These are phyloP conservation scores for Atta cephalotes DNA, from an alignment of 1,140 invertebrate genomes.

Conservation along the genomic window DNA sequence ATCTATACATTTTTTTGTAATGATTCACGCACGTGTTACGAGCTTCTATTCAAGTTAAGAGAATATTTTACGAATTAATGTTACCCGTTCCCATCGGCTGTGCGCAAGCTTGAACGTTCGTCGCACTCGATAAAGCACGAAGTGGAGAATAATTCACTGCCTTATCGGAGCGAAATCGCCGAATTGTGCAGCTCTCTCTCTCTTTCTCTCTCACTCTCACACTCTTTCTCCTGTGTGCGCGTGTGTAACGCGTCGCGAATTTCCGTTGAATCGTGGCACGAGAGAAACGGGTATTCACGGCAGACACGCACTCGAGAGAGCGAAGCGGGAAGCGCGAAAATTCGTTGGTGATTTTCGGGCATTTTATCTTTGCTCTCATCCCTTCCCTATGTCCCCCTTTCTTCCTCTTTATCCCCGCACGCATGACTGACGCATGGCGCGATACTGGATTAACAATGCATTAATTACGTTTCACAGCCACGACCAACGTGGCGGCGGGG, in stretches of 20 bases:
- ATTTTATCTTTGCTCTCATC: conserved; percentile 67
- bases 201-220: not conserved
- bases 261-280: conserved; percentile 31
- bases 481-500: conserved; percentile 54
- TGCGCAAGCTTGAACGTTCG: conserved; percentile 51
- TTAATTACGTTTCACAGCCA: conserved; percentile 81
- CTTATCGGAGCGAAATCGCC: conserved; percentile 57
- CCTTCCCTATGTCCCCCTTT: not conserved
- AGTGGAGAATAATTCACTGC: conserved; percentile 60
- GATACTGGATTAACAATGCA: conserved; percentile 82
- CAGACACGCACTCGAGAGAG: conserved; percentile 35
- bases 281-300: conserved; percentile 10
- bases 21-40: conserved; percentile 16
- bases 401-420: conserved; percentile 45
- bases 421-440: conserved; percentile 53
- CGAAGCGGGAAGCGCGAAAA: conserved; percentile 61
- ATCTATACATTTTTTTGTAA: not conserved
- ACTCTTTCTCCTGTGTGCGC: conserved; percentile 25
- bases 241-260: conserved; percentile 56
- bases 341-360: conserved; percentile 69
- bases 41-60: not conserved
- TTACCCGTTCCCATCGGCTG: conserved; percentile 22
- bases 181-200: conserved; percentile 49
- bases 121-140: conserved; percentile 66
- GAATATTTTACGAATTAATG: conserved; percentile 61